Conservation (phyloP, 2,888 invertebrate species). For the Rhingia campestris region DNA sequence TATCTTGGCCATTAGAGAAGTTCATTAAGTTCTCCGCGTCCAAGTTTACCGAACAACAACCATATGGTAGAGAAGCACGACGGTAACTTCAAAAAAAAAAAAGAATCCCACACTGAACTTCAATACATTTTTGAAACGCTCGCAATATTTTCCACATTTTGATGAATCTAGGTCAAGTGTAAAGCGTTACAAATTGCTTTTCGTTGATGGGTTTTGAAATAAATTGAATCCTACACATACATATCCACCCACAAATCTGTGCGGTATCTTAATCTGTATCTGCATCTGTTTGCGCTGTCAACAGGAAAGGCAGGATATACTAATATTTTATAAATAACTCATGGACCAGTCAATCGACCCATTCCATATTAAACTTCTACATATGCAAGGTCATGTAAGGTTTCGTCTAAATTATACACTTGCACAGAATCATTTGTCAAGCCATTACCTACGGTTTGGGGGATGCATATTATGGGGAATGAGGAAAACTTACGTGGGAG, state of each 20-base stretch:
- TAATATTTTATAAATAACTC: neutral
- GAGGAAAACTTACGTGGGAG: neutral
- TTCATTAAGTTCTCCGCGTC: neutral
- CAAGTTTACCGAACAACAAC: neutral
- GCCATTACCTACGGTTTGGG: neutral
- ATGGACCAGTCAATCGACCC: neutral
- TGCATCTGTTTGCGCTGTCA: neutral
- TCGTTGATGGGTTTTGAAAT: slow-evolving; percentile 8
- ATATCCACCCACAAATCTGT: no score
- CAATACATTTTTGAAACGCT: neutral
- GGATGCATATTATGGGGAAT: neutral
- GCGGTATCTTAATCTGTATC: neutral
- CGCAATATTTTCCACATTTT: neutral
- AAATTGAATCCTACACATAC: neutral
- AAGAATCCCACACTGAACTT: neutral
- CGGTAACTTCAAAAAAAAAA: neutral
- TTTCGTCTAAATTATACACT: neutral
- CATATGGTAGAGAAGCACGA: neutral
- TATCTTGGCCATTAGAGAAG: slow-evolving; percentile 9
- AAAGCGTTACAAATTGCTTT: slow-evolving; percentile 1
- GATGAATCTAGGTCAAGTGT: slow-evolving; percentile 3
- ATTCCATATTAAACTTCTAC: neutral
- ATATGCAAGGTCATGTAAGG: neutral
- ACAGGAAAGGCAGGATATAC: neutral
- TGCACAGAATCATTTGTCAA: neutral